Conservation (phyloP, 53 echinoderm and acorn worm genomes). For the Holothuria scabra region DNA sequence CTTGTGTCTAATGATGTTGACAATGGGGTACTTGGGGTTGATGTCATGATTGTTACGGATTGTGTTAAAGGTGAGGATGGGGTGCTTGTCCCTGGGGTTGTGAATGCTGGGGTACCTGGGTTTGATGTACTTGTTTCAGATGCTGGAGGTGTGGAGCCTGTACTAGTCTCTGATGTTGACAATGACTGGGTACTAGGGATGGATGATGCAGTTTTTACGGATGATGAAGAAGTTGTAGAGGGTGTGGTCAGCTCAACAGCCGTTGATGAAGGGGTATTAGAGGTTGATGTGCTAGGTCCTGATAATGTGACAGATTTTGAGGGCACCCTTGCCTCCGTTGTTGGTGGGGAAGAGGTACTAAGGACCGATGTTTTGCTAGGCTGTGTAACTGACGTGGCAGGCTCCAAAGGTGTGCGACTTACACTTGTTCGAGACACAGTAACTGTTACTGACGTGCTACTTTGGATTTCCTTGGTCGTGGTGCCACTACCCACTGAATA, state of each 20-base stretch:
- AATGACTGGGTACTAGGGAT: not conserved
- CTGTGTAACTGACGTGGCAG: too few relatives aligned
- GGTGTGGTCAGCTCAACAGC: not conserved
- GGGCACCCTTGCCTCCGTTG: not conserved
- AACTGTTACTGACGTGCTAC: too few relatives aligned
- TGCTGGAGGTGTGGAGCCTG: not conserved
- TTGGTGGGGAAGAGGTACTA: too few relatives aligned
- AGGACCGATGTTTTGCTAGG: too few relatives aligned
- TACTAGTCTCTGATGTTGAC: not conserved
- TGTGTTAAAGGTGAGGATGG: not conserved
- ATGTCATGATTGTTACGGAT: not conserved
- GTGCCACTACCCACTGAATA: too few relatives aligned
- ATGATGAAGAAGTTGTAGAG: constrained; percentile 16
- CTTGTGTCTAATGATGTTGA: too few relatives aligned
- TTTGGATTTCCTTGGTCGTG: too few relatives aligned
- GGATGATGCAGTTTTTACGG: constrained; percentile 26
- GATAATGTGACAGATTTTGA: not conserved
- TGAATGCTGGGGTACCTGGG: not conserved
- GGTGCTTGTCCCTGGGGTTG: not conserved
- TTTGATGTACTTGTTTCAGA: not conserved
- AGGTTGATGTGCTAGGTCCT: not conserved
- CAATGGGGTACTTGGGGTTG: too few relatives aligned
- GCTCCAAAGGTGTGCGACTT: too few relatives aligned
- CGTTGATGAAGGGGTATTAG: not conserved
- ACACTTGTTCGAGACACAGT: too few relatives aligned